Conservation (phyloP, 1,140 invertebrate genomes). For the Zophobas atratus region DNA sequence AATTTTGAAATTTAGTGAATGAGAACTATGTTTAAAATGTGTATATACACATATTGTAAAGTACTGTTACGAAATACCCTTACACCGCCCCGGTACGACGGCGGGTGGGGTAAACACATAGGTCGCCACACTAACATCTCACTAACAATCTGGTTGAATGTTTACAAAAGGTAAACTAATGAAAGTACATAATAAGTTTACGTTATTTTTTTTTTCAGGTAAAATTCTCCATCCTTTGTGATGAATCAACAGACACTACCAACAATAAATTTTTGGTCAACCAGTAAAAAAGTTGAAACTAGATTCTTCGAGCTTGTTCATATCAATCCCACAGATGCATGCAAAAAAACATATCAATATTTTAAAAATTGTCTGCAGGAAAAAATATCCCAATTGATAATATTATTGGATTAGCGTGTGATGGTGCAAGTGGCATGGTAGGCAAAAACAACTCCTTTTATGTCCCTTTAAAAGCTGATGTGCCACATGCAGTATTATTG, state of each 20-base stretch:
- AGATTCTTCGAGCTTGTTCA: slow-evolving; percentile 3
- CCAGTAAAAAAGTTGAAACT: not conserved
- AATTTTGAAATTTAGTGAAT: too few relatives aligned
- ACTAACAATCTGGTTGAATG: too few relatives aligned
- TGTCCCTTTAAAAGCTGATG: not conserved
- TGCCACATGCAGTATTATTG: not conserved
- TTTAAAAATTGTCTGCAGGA: not conserved
- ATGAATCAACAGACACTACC: not conserved
- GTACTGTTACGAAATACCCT: too few relatives aligned
- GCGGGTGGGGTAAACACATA: too few relatives aligned
- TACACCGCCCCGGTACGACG: too few relatives aligned
- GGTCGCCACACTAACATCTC: too few relatives aligned
- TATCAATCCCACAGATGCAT: not conserved
- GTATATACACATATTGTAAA: too few relatives aligned
- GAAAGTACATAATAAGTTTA: not conserved
- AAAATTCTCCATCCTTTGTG: not conserved
- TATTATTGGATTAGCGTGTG: slow-evolving; percentile 4
- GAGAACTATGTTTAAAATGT: too few relatives aligned
- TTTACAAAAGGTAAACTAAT: not conserved
- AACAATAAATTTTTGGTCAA: slow-evolving; percentile 18
- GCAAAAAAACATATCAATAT: not conserved
- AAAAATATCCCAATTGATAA: slow-evolving; percentile 1
- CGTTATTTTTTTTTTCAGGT: not conserved
- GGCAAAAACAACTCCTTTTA: slow-evolving; percentile 7
- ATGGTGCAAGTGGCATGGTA: slow-evolving; percentile 4